Evolutionary conservation across 1,140 invertebrate genomes (phyloP), one percentile per base, ranked within the genome.

Genomic region (Drosophila athabasca): DNA sequence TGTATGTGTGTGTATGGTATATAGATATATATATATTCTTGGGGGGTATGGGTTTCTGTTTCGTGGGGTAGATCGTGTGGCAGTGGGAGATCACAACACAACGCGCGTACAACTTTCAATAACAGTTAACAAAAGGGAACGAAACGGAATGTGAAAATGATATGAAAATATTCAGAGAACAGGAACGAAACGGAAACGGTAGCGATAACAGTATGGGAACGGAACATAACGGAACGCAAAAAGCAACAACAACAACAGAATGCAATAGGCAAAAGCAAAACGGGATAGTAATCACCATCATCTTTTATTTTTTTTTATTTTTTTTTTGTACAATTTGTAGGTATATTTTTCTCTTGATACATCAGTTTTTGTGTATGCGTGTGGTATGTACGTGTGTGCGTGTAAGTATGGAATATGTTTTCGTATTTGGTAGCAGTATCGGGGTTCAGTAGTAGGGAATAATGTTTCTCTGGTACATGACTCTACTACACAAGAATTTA

Each of bases 61-160:
- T 50, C 6, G 4, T 29, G 6, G 41, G 43, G 13, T 8, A 15
- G 43, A 39, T 39, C 35, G 59, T 52, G 44, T 8, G 64, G 46
- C 19, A 41, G 17, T 67, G 64, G 54, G 41, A 62, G 73, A 64
- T 76, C 62, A 84, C 80, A 84, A 85, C 81, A 84, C 76, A 84
- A 84, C 80, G 80, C 76, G 72, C 76, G 72, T 62, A 81, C 76
- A 84, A 79, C 67, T 84, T 75, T 67, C 49, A 73, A 83, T 44
- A 66, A 78, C 60, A 61, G 41, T 62, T 19, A 70, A 74, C 48
- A 15, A 53, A 11, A 62, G 24, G 43, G 64, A 76, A 71, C 58
- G 17, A 19, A 76, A 70, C 58, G 49, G 54, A 43, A 51, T 61
- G 22, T 43, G 26, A 24, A 76, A 68, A 49, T 51, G 50, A 71